Base-by-base conservation (phyloP, 1,140 invertebrate genomes). In the Drosophila sp. region DNA sequence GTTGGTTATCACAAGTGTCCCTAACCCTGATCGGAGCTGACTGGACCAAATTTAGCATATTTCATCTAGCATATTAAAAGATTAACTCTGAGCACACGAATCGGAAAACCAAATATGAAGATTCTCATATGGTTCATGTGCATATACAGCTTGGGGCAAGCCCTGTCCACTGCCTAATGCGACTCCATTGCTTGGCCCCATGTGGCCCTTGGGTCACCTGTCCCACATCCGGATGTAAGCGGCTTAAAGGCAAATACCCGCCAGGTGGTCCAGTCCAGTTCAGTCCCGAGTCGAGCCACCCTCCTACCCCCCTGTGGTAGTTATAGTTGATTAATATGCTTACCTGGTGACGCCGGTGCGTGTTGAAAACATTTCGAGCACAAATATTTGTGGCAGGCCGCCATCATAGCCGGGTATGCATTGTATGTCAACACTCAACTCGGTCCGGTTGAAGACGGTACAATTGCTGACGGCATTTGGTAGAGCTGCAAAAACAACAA, bases 331-430 rank as follows among this genome's bases (percentile, higher is more conserved):
- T 90, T 90, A 86, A 86, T 83, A 84, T 85, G 91, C 84, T 91
- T 80, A 92, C 91, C 91, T 91, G 76, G 89, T 90, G 64, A 80
- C 65, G 73, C 91, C 91, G 57, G 89, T 91, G 80, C 83, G 83
- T 78, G 89, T 83, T 66, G 91, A 92, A 69, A 91, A 95, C 65
- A 96, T 94, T 92, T 96, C 95, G 84, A 96, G 94, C 30, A 95
- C 94, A 93, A 96, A 96, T 82, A 94, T 93, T 92, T 96, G 96
- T 30, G 94, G 93, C 40, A 96, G 92, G 35, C 96, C 96, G 32
- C 96, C 96, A 92, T 97, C 95, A 91, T 96, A 97, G 50, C 96
- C 96, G 78, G 96, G 95, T 50, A 93, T 93, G 92, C 96, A 97
- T 62, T 96, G 94, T 5, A 97, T 94, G 77, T 96, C 95, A 47